Base-by-base conservation (phyloP, 2,113 vertebrate genomes). In the Parotia lawesii region DNA sequence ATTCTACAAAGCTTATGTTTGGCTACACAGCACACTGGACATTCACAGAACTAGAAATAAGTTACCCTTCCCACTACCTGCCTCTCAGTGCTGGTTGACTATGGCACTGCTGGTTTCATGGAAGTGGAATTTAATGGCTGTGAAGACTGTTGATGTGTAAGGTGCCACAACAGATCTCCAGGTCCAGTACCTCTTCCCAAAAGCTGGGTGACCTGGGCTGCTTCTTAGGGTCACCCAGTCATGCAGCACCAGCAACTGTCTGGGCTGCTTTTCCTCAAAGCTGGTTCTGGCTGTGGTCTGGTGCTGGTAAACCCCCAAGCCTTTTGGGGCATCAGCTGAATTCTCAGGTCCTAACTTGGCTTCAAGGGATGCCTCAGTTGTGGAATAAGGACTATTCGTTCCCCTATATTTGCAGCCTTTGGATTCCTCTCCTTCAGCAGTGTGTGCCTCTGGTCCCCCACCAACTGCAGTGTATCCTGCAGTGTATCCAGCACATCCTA, bases 351-450 rank as follows among this genome's bases (percentile, higher is more conserved):
- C 15, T 35, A 42, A 10, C 21, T 11, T 42, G 24, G 20, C 54
- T 80, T 65, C 6, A 45, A 45, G 38, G 8, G 20, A 33, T 38
- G 56, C 33, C 47, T 54, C 25, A 33, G 47, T 16, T 11, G 0
- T 22, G 25, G 22, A 35, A 2, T 25, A 72, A 67, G 17, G 83
- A 2, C 6, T n/a, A 5, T 18, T 50, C 0, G 1, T 57, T 40
- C 10, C 42, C 15, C 13, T n/a, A 0, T 54, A 25, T 88, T 70
- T 85, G 58, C 62, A 67, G 25, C 10, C 50, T 58, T 11, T 21
- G 48, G 29, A 15, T 31, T 58, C 4, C 0, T 42, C 23, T 31
- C 31, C 5, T 35, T 35, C 17, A 21, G 51, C 18, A 44, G 13
- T 1, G 2, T 31, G 31, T 54, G 28, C 15, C 69, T 58, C 60